These are phyloP conservation scores for Doryteuthis pealeii DNA, from an alignment of 1,140 invertebrate genomes.

Conservation along the genomic window DNA sequence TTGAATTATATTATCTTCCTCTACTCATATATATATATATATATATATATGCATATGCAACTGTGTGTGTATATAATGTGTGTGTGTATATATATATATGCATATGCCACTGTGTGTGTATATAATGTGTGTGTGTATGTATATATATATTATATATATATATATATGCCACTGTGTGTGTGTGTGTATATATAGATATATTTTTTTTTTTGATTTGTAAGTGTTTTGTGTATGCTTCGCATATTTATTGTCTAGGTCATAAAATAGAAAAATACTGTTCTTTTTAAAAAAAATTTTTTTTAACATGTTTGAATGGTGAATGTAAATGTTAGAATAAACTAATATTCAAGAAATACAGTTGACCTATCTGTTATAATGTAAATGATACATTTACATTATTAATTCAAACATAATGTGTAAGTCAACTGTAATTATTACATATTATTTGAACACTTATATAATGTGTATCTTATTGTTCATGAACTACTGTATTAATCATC, in stretches of 20 bases:
- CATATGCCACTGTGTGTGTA: neutral
- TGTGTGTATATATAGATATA: neutral
- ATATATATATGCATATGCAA: neutral
- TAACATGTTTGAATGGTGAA: too few species aligned
- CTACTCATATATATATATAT: neutral
- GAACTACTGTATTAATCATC: too few species aligned
- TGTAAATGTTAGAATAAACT: too few species aligned
- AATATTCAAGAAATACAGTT: too few species aligned
- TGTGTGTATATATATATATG: neutral
- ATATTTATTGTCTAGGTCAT: too few species aligned
- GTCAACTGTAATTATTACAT: neutral
- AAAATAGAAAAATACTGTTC: too few species aligned
- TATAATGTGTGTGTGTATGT: neutral
- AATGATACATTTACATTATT: neutral
- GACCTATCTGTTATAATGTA: too few species aligned
- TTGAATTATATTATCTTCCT: neutral
- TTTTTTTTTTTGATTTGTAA: neutral
- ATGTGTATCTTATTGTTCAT: too few species aligned
- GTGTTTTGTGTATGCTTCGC: too few species aligned
- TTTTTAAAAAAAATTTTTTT: too few species aligned
- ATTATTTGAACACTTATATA: too few species aligned
- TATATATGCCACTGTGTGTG: neutral
- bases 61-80: neutral
- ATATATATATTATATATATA: slow-evolving; percentile 7
- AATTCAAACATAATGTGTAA: too few species aligned